A percentile compares a stretch with the other conserved stretches of the same genome.
phyloP scores from a whole-genome alignment of 2,888 invertebrate species.

The Prosopocoilus inquinatus region DNA sequence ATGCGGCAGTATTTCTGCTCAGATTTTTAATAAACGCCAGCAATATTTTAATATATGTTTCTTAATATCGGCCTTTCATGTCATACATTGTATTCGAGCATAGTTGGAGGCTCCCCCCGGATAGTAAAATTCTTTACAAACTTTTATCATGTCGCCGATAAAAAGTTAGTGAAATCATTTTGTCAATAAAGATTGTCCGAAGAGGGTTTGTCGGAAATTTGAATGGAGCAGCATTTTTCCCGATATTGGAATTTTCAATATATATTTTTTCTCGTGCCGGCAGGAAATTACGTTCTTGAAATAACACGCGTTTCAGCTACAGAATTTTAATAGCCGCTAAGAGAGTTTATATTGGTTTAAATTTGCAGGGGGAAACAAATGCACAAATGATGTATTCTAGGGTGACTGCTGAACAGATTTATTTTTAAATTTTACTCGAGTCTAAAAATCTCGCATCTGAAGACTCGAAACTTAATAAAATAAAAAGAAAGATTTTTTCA shows the following conservation, averaged over 20 bases:
- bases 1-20: too few species aligned
- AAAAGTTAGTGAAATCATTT: slow-evolving; percentile 22
- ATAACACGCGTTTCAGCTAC: slow-evolving; percentile 17
- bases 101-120: background rate
- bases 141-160: slow-evolving; percentile 14
- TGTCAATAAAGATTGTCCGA: slow-evolving; percentile 23
- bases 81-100: background rate
- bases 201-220: slow-evolving; percentile 24
- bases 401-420: too few species aligned
- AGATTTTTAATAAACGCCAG: slow-evolving; percentile 1
- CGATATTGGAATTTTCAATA: slow-evolving; percentile 30
- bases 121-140: slow-evolving; percentile 8
- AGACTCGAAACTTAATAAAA: too few species aligned
- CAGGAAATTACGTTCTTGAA: slow-evolving; percentile 29
- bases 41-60: background rate
- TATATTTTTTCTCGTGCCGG: slow-evolving; percentile 21
- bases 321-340: slow-evolving; percentile 1
- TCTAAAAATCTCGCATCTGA: too few species aligned
- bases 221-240: slow-evolving; percentile 26
- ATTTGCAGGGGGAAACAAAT: background rate
- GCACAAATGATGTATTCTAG: too few species aligned
- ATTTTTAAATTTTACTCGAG: too few species aligned
- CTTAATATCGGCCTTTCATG: background rate
- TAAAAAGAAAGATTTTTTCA: too few species aligned
- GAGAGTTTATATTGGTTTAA: background rate